Conservation (phyloP, 2,797 vertebrate genomes). For the Sebastes itinus region DNA sequence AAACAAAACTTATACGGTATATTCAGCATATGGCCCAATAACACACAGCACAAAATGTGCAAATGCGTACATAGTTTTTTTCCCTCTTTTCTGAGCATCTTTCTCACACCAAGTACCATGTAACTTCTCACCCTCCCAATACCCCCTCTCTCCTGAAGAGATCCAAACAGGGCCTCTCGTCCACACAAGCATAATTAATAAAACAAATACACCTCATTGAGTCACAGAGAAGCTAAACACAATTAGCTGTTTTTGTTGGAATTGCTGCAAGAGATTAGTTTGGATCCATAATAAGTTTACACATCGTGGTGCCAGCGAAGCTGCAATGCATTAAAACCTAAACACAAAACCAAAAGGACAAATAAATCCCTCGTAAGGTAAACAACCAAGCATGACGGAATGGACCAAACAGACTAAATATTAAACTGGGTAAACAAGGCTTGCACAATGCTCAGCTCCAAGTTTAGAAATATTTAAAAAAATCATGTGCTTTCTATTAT, state of each 20-base stretch:
- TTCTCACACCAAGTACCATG: background rate
- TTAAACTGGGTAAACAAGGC: constrained; percentile 59
- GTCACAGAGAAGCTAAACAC: constrained; percentile 65
- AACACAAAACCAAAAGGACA: constrained; percentile 66
- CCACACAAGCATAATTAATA: constrained; percentile 68
- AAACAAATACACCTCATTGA: constrained; percentile 71
- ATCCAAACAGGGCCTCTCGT: constrained; percentile 43
- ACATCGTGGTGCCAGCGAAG: constrained; percentile 68
- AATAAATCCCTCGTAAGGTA: constrained; percentile 64
- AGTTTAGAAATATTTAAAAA: constrained; percentile 32
- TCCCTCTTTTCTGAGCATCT: background rate
- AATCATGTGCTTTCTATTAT: constrained; percentile 41
- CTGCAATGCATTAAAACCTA: constrained; percentile 67
- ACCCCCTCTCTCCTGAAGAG: constrained; percentile 1
- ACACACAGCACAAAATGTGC: background rate
- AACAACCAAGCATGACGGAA: constrained; percentile 53
- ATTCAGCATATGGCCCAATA: background rate
- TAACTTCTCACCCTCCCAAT: background rate
- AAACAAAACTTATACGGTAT: background rate
- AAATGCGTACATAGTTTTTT: background rate
- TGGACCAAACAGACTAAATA: constrained; percentile 55
- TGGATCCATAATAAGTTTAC: constrained; percentile 67
- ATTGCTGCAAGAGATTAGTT: constrained; percentile 61
- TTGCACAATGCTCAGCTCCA: constrained; percentile 21
- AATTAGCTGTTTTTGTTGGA: constrained; percentile 74